Base-by-base conservation (phyloP, 2,113 vertebrate species). In the Rhynchopsitta pachyrhyncha region DNA sequence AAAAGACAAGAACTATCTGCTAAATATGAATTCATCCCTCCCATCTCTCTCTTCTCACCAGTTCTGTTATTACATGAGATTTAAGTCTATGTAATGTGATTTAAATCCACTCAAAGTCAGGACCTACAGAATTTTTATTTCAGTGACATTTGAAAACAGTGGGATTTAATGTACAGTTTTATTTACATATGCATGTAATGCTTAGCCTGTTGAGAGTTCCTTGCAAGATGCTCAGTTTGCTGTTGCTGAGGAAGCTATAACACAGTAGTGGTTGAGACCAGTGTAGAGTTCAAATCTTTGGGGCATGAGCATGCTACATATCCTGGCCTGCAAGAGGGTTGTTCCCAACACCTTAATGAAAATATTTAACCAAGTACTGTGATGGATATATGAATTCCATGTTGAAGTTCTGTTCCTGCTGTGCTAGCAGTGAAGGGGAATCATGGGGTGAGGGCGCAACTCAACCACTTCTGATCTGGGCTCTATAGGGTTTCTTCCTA, bases 401-500 rank as follows among this genome's bases (percentile, higher is more conserved):
- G 0, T 17, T 62, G 20, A 62, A 70, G 41, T 75, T 31, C 49
- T 60, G 8, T 55, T 95, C 42, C 55, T 82, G 20, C 17, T 68
- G 41, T 33, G 28, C 39, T 33, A 13, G 31, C 0, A 4, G 18
- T 75, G 68, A 50, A 53, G 9, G 16, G 0, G 2, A 67, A 27
- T 44, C 13, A 15, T 49, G 23, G 5, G 39, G 11, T 62, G 41
- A 86, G n/a, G 24, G 9, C 22, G 69, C 47, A 69, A n/a, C 28
- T 83, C 22, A 28, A 1, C 3, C 24, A 13, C 20, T 60, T 83
- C 22, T 77, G 15, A 37, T 44, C 22, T 60, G 39, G 7, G 11
- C 88, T 70, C 29, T 33, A 14, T 3, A 66, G 53, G 8, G 7
- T 37, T 90, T 42, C n/a, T n/a, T 75, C 31, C 46, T 71, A 0